Conservation (phyloP, 2,113 vertebrate genomes). For the Taxidea taxus region DNA sequence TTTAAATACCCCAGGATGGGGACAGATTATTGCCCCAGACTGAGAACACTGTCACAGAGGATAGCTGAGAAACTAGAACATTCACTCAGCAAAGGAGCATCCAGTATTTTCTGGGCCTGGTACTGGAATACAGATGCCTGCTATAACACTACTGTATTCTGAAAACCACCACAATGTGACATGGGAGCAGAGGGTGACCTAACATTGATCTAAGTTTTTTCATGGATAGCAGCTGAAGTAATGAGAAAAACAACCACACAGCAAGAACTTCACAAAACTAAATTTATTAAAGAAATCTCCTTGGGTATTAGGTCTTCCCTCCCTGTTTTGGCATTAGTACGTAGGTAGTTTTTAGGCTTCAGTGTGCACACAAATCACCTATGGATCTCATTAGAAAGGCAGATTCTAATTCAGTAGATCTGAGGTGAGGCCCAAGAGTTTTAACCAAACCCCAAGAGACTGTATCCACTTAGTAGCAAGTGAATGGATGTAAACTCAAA, state of each 20-base stretch:
- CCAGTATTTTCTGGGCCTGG: not conserved
- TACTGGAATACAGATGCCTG: not conserved
- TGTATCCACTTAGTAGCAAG: not conserved
- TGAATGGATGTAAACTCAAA: not conserved
- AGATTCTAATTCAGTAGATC: not conserved
- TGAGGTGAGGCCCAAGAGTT: not conserved
- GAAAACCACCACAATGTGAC: not conserved
- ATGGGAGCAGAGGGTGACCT: not conserved
- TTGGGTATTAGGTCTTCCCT: not conserved
- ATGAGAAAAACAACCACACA: not conserved
- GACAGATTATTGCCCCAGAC: not conserved
- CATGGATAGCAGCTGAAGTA: not conserved
- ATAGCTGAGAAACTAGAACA: not conserved
- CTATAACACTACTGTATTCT: not conserved
- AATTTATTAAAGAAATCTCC: constrained; percentile 8
- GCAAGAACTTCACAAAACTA: not conserved
- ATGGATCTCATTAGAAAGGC: not conserved
- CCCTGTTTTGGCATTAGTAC: not conserved
- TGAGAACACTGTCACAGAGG: not conserved
- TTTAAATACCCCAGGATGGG: not conserved
- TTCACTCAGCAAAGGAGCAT: not conserved
- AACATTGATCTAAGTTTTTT: not conserved
- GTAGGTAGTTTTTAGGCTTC: not conserved
- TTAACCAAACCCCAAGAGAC: not conserved
- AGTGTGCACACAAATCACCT: not conserved